phyloP scores from a whole-genome alignment of 2,888 invertebrate genomes.

The Clusia tigrina region DNA sequence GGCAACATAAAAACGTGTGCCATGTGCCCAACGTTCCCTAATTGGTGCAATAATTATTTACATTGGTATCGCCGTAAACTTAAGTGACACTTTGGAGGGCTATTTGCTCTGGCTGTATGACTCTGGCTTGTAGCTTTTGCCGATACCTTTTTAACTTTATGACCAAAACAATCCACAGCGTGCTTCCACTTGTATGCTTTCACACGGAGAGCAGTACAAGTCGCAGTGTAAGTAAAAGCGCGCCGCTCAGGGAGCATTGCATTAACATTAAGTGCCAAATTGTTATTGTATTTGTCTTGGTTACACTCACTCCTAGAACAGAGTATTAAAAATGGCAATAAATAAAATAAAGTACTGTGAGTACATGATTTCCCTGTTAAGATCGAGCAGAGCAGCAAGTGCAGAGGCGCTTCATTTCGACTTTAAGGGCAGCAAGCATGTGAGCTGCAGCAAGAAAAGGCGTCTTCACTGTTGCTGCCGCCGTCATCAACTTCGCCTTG shows the following conservation, averaged over 20 bases:
- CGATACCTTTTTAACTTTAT: slow-evolving; percentile 56
- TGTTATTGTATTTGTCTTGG: neutral
- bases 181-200: slow-evolving; percentile 19
- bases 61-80: neutral
- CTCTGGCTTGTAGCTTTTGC: slow-evolving; percentile 5
- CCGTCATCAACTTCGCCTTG: slow-evolving; percentile 3
- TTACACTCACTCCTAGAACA: slow-evolving; percentile 13
- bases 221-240: slow-evolving; percentile 26
- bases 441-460: neutral
- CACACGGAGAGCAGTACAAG: slow-evolving; percentile 23
- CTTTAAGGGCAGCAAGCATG: slow-evolving; percentile 20
- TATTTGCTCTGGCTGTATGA: too few relatives aligned
- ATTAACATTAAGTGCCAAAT: slow-evolving; percentile 55
- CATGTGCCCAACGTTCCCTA: neutral
- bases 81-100: slow-evolving; percentile 17
- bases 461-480: slow-evolving; percentile 15
- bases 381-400: slow-evolving; percentile 49
- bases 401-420: slow-evolving; percentile 20
- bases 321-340: slow-evolving; percentile 60
- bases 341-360: slow-evolving; percentile 60
- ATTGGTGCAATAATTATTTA: neutral
- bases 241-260: slow-evolving; percentile 54
- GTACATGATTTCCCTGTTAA: slow-evolving; percentile 63
- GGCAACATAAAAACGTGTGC: too few relatives aligned
- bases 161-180: slow-evolving; percentile 51